A percentile compares a stretch with the other conserved stretches of the same genome.
phyloP scores from a whole-genome alignment of 2,888 invertebrate genomes.

The Parochlus steinenii region DNA sequence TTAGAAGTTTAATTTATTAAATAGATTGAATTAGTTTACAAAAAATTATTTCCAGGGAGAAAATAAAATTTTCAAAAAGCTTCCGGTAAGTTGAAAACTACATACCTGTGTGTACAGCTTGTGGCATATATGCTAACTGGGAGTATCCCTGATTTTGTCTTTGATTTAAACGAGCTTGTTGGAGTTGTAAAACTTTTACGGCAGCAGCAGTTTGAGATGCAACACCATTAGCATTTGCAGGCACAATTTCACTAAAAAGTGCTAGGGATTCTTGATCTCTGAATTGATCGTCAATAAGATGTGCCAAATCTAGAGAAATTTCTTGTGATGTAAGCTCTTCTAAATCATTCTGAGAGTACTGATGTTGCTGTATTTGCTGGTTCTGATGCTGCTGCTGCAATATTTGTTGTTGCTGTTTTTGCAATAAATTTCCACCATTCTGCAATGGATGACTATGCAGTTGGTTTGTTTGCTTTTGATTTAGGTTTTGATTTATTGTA shows the following conservation, averaged over 20 bases:
- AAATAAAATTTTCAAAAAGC: too few species aligned
- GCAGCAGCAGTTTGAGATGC: conserved; percentile 24
- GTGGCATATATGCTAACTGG: conserved; percentile 77
- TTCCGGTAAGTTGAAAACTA: too few species aligned
- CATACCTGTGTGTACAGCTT: conserved; percentile 59
- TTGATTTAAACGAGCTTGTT: conserved; percentile 21
- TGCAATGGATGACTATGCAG: conserved; percentile 15
- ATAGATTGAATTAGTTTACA: conserved; percentile 18
- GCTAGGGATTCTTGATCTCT: conserved; percentile 58
- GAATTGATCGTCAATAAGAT: conserved; percentile 86
- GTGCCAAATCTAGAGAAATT: conserved; percentile 80
- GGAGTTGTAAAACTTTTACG: conserved; percentile 31
- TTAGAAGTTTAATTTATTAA: neutral
- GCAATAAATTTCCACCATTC: conserved; percentile 14
- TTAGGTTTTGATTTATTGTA: conserved; percentile 15
- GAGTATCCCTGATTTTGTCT: conserved; percentile 29
- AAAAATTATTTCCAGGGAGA: conserved; percentile 27
- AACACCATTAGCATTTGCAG: conserved; percentile 29
- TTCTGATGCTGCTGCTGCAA: conserved; percentile 13
- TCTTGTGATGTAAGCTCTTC: conserved; percentile 84
- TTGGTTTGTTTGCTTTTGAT: conserved; percentile 19
- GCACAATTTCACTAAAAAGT: conserved; percentile 70
- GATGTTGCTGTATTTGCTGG: conserved; percentile 51
- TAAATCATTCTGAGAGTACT: conserved; percentile 64
- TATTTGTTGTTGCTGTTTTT: conserved; percentile 27